Percentiles rank a stretch among this genome's conserved stretches.
phyloP scores from a whole-genome alignment of 2,888 invertebrate species.

The Microctonus brassicae region DNA sequence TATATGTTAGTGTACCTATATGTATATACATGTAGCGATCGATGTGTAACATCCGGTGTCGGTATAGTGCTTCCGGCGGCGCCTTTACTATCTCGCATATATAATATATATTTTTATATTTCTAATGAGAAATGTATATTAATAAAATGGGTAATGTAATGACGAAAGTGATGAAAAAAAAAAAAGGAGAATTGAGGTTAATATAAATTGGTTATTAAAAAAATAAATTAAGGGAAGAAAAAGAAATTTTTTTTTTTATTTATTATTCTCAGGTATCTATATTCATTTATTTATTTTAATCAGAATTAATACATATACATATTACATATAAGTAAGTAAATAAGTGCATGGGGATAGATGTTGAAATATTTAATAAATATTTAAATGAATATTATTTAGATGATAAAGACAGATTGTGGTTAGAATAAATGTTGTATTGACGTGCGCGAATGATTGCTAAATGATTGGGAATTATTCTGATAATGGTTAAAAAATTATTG shows the following conservation, averaged over 20 bases:
- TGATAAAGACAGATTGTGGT: background rate
- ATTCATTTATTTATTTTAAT: too few species aligned
- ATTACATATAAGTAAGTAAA: too few species aligned
- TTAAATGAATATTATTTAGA: background rate
- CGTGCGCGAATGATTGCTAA: background rate
- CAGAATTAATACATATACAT: too few species aligned
- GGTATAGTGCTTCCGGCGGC: slow-evolving; percentile 33
- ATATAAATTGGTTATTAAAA: too few species aligned
- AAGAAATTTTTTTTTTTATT: too few species aligned
- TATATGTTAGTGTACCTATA: too few species aligned
- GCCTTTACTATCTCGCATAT: slow-evolving; percentile 19
- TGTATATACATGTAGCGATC: background rate
- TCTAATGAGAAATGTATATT: background rate
- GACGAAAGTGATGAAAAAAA: too few species aligned
- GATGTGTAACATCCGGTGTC: slow-evolving; percentile 28
- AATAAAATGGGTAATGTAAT: too few species aligned
- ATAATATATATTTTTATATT: background rate
- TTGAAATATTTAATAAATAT: background rate
- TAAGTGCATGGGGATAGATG: too few species aligned
- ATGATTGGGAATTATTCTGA: background rate
- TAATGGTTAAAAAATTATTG: background rate
- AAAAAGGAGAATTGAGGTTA: too few species aligned
- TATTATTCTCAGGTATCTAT: too few species aligned
- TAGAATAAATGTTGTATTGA: background rate
- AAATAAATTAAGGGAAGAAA: too few species aligned